These are phyloP conservation scores for Xiphophorus couchianus DNA, from an alignment of 2,113 vertebrate species.

Conservation along the genomic window DNA sequence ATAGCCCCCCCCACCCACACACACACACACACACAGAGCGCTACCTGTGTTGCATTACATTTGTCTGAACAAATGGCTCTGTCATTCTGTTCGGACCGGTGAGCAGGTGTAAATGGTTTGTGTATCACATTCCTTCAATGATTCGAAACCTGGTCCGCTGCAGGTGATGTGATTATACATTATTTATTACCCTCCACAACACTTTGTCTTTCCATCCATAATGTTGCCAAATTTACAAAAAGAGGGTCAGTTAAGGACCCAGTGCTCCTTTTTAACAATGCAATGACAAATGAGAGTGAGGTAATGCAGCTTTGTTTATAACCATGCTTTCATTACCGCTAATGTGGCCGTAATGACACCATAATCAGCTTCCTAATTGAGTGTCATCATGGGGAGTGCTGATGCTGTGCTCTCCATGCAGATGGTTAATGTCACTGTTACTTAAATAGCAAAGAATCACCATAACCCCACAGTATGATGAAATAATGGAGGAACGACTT, in stretches of 20 bases:
- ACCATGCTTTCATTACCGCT: slow-evolving; percentile 62
- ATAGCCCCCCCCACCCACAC: neutral
- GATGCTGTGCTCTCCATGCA: slow-evolving; percentile 38
- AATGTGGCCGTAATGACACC: slow-evolving; percentile 61
- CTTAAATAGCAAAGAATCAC: slow-evolving; percentile 30
- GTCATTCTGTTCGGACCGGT: slow-evolving; percentile 19
- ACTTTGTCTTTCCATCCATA: slow-evolving; percentile 45
- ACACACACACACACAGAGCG: neutral
- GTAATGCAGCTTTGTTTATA: slow-evolving; percentile 57
- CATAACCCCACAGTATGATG: slow-evolving; percentile 24
- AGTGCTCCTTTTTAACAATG: slow-evolving; percentile 39
- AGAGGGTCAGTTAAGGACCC: slow-evolving; percentile 41
- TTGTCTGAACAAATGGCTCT: slow-evolving; percentile 26
- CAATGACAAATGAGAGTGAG: slow-evolving; percentile 58
- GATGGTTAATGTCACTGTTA: slow-evolving; percentile 49
- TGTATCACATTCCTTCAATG: slow-evolving; percentile 42
- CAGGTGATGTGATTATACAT: slow-evolving; percentile 59
- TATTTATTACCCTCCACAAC: slow-evolving; percentile 62
- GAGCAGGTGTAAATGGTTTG: slow-evolving; percentile 45
- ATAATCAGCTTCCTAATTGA: slow-evolving; percentile 67
- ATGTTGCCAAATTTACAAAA: slow-evolving; percentile 39
- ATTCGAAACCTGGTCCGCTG: slow-evolving; percentile 56
- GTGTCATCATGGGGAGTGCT: slow-evolving; percentile 56
- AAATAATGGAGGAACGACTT: slow-evolving; percentile 30
- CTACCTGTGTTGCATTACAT: slow-evolving; percentile 12